A percentile compares a stretch with the other conserved stretches of the same genome.
These are phyloP conservation scores for Cephus cinctus DNA, from an alignment of 1,140 invertebrate genomes.

Conservation along the genomic window DNA sequence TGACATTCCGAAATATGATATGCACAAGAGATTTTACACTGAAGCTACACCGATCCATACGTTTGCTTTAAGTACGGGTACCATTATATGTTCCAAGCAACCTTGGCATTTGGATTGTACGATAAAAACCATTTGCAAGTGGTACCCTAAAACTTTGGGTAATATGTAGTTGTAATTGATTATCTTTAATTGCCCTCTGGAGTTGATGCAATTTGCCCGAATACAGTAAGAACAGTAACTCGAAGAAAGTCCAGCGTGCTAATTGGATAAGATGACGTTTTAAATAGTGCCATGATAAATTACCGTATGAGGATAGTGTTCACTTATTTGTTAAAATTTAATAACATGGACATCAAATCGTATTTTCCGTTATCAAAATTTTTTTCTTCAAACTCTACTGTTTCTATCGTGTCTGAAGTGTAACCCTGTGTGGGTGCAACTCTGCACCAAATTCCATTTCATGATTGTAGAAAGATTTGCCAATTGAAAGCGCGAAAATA, in stretches of 20 bases:
- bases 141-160: constrained; percentile 22
- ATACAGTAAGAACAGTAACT: no score
- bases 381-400: not conserved
- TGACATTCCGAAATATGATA: constrained; percentile 20
- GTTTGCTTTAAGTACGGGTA: constrained; percentile 14
- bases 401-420: no score
- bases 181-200: not conserved
- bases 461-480: no score
- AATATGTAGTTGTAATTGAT: not conserved
- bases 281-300: not conserved
- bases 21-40: constrained; percentile 21
- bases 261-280: not conserved
- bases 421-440: not conserved
- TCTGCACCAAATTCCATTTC: not conserved
- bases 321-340: not conserved
- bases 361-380: not conserved
- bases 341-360: not conserved
- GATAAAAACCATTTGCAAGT: constrained; percentile 18
- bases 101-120: constrained; percentile 24
- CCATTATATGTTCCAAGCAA: constrained; percentile 17
- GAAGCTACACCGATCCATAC: constrained; percentile 19
- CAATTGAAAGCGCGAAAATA: not conserved
- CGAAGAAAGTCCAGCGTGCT: not conserved
- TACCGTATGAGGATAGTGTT: not conserved
- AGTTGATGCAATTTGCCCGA: not conserved